Base-by-base conservation (phyloP, 1,140 invertebrate species). In the Caenorhabditis briggsae region DNA sequence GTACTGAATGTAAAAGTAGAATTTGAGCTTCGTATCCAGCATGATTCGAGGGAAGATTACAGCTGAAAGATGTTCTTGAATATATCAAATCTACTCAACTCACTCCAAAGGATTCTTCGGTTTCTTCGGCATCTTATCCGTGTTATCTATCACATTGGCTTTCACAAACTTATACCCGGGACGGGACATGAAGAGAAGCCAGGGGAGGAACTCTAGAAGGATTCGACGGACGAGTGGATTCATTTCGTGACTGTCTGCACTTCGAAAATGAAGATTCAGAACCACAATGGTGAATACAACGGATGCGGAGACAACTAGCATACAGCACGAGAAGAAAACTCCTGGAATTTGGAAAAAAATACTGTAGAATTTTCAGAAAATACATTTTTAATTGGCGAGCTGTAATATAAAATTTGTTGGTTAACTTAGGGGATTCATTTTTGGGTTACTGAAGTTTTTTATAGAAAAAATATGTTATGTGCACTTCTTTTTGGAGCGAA, bases 261-360 rank as follows among this genome's bases (percentile, higher is more conserved):
- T 96, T 91, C 97, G 95, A 94, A 99, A 97, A 94, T 99, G 97
- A 94, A 98, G 98, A 94, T 98, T 99, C 91, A 99, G 95, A 92
- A 99, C 97, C 91, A 98, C 95, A 91, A 99, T 97, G 87, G 97
- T 99, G 93, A 97, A 97, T 90, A 99, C 96, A 92, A 99, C 97
- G 86, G 97, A 99, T 92, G 97, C 96, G 90, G 97, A 97, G 93
- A 98, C 97, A 96, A 99, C 98, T 93, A 98, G 97, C 97, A 98
- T 99, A 94, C 98, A 98, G 94, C 97, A 98, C 94, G 98, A 98
- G 95, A 99, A 99, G 94, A 99, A 99, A 89, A 97, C 98, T 93
- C 97, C 97, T 98, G 94, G 88, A 94, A 89, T 20, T 82, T 23
- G 18, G 16, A 46, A 25, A 12, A n/a, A 25, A 3, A 25, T 9